phyloP scores from a whole-genome alignment of 2,888 invertebrate species.

The Laspeyria flexula region DNA sequence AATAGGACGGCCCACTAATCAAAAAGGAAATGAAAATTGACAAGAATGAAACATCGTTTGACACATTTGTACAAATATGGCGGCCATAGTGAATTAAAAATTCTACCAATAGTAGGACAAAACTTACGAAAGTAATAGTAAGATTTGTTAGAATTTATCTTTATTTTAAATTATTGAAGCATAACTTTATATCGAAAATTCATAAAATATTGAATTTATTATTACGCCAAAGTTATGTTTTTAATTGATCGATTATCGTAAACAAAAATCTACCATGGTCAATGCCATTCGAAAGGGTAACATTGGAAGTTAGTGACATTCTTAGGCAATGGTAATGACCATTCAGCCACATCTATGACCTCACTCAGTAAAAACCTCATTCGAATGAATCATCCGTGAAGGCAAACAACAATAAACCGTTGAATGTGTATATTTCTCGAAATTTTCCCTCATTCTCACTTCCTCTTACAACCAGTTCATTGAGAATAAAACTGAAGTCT shows the following conservation, averaged over 20 bases:
- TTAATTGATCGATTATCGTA: neutral
- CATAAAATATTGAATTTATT: no score
- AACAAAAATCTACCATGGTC: neutral
- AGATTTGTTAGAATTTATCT: no score
- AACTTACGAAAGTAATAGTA: no score
- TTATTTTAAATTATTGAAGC: no score
- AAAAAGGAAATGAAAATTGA: conserved; percentile 80
- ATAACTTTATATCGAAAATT: no score
- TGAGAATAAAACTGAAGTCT: neutral
- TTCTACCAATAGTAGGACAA: conserved; percentile 22
- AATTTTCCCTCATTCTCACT: no score
- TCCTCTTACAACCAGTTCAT: neutral
- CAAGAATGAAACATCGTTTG: conserved; percentile 58
- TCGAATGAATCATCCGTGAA: conserved; percentile 31
- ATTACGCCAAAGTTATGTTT: no score
- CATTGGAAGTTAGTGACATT: conserved; percentile 7
- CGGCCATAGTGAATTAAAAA: conserved; percentile 34
- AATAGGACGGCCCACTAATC: conserved; percentile 74
- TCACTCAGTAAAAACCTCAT: conserved; percentile 25
- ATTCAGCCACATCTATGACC: conserved; percentile 37
- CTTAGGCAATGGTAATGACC: conserved; percentile 14
- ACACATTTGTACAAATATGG: conserved; percentile 51
- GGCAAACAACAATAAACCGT: conserved; percentile 25
- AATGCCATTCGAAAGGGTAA: neutral
- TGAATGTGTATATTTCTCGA: neutral